A percentile compares a stretch with the other conserved stretches of the same genome.
Evolutionary conservation across 2,113 vertebrate species (phyloP).

Genomic region (human): DNA sequence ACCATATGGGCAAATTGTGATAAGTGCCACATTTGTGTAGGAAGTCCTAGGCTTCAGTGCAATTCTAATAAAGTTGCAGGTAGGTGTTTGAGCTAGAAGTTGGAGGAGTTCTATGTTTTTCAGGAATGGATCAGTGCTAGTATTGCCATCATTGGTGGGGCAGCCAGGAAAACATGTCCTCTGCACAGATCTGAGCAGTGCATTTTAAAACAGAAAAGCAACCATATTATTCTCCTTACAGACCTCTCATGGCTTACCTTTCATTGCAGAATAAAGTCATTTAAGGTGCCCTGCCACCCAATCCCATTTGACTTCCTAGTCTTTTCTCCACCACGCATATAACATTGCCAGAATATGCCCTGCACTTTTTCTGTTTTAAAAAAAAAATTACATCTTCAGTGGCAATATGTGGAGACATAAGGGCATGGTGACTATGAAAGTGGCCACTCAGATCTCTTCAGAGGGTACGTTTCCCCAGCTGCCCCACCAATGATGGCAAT

Average conservation of each 20-base stretch:
- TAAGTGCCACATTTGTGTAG: neutral
- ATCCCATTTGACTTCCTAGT: neutral
- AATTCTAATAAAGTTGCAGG: neutral
- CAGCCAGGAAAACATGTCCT: neutral
- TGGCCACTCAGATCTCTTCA: neutral
- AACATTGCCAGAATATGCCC: neutral
- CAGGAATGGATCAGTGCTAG: neutral
- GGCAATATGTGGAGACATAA: neutral
- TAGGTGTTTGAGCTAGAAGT: neutral
- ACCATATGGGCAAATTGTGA: neutral
- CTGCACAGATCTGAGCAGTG: neutral
- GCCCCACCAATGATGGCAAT: neutral
- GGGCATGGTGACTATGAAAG: neutral
- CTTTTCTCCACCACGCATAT: neutral
- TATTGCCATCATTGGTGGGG: neutral
- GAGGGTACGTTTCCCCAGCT: neutral
- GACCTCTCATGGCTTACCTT: neutral
- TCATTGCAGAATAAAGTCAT: neutral
- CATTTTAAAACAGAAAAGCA: neutral
- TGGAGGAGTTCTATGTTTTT: neutral
- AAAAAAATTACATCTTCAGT: neutral
- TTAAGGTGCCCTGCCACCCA: neutral
- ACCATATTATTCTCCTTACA: neutral
- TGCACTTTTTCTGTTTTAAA: neutral
- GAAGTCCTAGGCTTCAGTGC: neutral